A percentile compares a stretch with the other conserved stretches of the same genome.
phyloP scores from a whole-genome alignment of 2,797 vertebrate species.

The Botia kubotai region DNA sequence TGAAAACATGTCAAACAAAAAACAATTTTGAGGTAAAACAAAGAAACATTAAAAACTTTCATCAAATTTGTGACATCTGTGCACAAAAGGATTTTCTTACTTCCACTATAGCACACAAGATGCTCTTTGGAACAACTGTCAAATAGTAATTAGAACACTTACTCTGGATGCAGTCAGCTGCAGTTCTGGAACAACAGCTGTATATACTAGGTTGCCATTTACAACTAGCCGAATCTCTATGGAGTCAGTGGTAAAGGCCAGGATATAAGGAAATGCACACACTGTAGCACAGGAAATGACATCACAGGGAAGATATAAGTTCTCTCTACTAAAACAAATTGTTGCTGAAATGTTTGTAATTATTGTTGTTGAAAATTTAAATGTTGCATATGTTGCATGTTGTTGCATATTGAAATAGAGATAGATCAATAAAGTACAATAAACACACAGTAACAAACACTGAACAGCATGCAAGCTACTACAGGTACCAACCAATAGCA shows the following conservation, averaged over 20 bases:
- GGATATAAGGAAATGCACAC: conserved; percentile 96
- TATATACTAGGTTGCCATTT: conserved; percentile 98
- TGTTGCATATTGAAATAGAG: too few species aligned
- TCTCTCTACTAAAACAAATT: conserved; percentile 16
- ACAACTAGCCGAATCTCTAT: conserved; percentile 98
- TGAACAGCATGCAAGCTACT: background rate
- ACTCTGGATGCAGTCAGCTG: conserved; percentile 94
- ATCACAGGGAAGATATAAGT: conserved; percentile 4
- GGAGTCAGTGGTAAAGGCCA: conserved; percentile 97
- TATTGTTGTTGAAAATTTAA: too few species aligned
- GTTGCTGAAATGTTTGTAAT: background rate
- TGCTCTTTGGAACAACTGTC: too few species aligned
- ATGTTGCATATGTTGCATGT: too few species aligned
- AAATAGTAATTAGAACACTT: conserved; percentile 65
- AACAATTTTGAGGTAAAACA: too few species aligned
- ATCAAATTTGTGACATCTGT: too few species aligned
- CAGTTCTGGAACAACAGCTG: conserved; percentile 93
- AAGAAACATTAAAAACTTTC: too few species aligned
- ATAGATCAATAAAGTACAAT: background rate
- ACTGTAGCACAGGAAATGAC: conserved; percentile 77
- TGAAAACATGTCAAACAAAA: too few species aligned
- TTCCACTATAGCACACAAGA: too few species aligned
- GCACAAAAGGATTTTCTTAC: too few species aligned
- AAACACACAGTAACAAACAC: background rate
- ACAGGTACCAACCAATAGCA: conserved; percentile 83